Conservation (phyloP, 2,797 vertebrate genomes). For the Gymnoscopelus braueri region DNA sequence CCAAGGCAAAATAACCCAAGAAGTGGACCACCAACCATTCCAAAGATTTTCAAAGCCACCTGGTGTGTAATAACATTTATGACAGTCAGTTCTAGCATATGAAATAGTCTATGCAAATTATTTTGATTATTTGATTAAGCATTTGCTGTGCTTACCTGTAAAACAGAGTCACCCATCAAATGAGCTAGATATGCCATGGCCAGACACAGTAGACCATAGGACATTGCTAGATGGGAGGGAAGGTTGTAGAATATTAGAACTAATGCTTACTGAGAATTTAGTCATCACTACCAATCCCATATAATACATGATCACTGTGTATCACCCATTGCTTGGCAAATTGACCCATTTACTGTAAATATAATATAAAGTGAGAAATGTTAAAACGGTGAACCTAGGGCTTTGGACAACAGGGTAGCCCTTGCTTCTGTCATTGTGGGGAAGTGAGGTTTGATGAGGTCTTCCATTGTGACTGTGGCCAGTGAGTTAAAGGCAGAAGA, state of each 20-base stretch:
- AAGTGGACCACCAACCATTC: constrained; percentile 92
- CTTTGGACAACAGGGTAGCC: constrained; percentile 86
- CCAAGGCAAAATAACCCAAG: constrained; percentile 91
- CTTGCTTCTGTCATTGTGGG: constrained; percentile 78
- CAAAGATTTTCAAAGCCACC: constrained; percentile 94
- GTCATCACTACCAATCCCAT: not conserved
- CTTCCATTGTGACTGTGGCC: constrained; percentile 92
- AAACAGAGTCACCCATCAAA: constrained; percentile 85
- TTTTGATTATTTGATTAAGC: accelerated
- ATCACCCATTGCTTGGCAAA: not conserved
- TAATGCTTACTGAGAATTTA: not conserved
- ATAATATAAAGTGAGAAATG: not conserved
- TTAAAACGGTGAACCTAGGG: constrained; percentile 77
- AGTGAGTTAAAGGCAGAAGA: constrained; percentile 92
- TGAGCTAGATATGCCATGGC: constrained; percentile 90
- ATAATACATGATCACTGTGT: not conserved
- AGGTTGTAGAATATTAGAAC: constrained; percentile 9
- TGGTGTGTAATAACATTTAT: constrained; percentile 46
- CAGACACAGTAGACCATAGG: constrained; percentile 88
- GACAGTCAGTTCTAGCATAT: not conserved
- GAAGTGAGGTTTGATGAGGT: constrained; percentile 88
- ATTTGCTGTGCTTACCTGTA: constrained; percentile 79
- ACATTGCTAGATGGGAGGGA: constrained; percentile 74
- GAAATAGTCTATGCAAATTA: not conserved
- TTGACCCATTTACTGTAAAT: not conserved